Conservation (phyloP, 2,113 vertebrate genomes). For the Crotophaga sulcirostris region DNA sequence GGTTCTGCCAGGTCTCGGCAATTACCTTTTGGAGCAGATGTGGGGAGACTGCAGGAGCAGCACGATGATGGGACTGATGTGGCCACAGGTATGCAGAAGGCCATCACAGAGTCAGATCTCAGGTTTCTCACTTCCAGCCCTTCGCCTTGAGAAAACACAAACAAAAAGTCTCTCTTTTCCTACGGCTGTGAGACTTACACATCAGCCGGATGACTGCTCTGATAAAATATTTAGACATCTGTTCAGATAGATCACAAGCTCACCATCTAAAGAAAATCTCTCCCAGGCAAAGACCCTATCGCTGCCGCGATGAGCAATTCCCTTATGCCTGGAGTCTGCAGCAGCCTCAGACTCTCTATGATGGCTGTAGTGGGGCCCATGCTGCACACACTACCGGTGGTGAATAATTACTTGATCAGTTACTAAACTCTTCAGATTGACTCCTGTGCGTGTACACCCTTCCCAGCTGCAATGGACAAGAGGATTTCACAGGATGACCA, state of each 20-base stretch:
- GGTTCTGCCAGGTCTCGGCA: background rate
- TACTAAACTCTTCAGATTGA: background rate
- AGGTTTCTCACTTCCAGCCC: background rate
- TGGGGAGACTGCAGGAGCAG: background rate
- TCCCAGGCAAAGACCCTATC: fast-evolving
- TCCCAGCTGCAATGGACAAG: background rate
- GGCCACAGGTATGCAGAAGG: background rate
- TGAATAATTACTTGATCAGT: background rate
- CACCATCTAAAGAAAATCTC: background rate
- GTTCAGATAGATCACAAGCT: background rate
- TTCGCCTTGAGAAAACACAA: background rate
- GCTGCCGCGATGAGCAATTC: fast-evolving
- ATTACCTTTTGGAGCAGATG: background rate
- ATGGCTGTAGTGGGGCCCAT: background rate
- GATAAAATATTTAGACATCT: background rate
- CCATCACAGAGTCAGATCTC: background rate
- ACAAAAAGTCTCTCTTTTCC: background rate
- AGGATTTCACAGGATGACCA: background rate
- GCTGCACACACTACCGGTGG: background rate
- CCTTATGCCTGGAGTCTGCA: background rate
- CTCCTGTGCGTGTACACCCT: background rate
- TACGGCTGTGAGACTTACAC: background rate
- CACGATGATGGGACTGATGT: background rate
- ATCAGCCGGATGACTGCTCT: background rate
- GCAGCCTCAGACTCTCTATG: background rate